Base-by-base conservation (phyloP, 2,888 invertebrate species). In the Eumacrocentrus americanus region DNA sequence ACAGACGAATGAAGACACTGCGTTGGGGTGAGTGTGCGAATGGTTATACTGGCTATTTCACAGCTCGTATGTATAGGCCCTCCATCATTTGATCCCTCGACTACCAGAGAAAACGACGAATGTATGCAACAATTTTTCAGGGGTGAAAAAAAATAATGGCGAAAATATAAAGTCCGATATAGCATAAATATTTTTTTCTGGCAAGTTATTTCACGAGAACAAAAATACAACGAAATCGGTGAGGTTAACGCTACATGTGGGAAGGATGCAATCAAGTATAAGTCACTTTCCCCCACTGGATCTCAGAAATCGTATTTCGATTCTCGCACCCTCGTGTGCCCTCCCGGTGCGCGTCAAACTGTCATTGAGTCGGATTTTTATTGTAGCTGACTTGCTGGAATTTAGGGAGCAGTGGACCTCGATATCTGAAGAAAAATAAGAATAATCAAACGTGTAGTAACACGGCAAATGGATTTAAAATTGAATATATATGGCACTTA, bases 221-320 rank as follows among this genome's bases (percentile, higher is more conserved):
- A 7, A 18, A 6, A n/a, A n/a, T n/a, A n/a, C n/a, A n/a, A n/a
- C n/a, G n/a, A n/a, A n/a, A n/a, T n/a, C n/a, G n/a, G n/a, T n/a
- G n/a, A n/a, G n/a, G n/a, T n/a, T n/a, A n/a, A n/a, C n/a, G n/a
- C n/a, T n/a, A n/a, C n/a, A n/a, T n/a, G n/a, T n/a, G n/a, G n/a
- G n/a, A n/a, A n/a, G 29, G 29, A 29, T 14, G 5, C 23, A 22
- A 25, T 46, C 12, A 23, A 46, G 20, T 42, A 42, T n/a, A 20
- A n/a, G 11, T 46, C 25, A 46, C 22, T 25, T 5, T 11, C 23
- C 25, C 42, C 46, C 12, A 12, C 14, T 3, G 14, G 23, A 23
- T 22, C 5, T n/a, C 5, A 59, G 65, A 61, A 63, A 63, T 63
- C 34, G 57, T 59, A 63, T 63, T 59, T 54, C 61, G 65, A 63